These are phyloP conservation scores for Falco biarmicus DNA, from an alignment of 2,797 vertebrate species.

Conservation along the genomic window DNA sequence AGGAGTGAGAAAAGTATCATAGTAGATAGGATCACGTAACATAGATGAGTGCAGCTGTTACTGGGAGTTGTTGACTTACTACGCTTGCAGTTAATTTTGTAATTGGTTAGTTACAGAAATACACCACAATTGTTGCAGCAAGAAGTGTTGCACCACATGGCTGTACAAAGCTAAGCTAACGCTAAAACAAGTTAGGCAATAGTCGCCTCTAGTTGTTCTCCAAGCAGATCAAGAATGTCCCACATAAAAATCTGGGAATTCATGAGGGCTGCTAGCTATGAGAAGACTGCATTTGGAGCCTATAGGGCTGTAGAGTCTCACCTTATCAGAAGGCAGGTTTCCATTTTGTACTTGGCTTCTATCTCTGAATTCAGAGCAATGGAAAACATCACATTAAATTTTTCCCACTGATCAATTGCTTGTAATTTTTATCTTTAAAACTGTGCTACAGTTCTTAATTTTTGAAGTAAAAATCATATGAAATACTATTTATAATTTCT, in stretches of 20 bases:
- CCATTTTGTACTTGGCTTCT: background rate
- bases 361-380: background rate
- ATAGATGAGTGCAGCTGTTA: background rate
- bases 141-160: background rate
- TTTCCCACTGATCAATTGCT: background rate
- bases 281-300: background rate
- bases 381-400: background rate
- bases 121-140: background rate
- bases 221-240: background rate
- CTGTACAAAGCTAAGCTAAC: background rate
- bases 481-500: background rate
- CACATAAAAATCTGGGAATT: background rate
- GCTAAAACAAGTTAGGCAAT: background rate
- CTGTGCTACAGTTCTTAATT: background rate
- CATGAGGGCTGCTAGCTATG: background rate
- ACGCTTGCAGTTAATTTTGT: background rate
- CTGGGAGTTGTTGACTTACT: background rate
- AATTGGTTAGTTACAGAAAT: background rate
- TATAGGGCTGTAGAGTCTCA: background rate
- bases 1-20: background rate
- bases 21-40: background rate
- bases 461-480: background rate
- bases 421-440: background rate
- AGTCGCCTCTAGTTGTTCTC: background rate
- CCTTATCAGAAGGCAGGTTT: background rate